Evolutionary conservation across 1,140 invertebrate genomes (phyloP), one percentile per base, ranked within the genome.

Genomic region (Acromyrmex heyeri): DNA sequence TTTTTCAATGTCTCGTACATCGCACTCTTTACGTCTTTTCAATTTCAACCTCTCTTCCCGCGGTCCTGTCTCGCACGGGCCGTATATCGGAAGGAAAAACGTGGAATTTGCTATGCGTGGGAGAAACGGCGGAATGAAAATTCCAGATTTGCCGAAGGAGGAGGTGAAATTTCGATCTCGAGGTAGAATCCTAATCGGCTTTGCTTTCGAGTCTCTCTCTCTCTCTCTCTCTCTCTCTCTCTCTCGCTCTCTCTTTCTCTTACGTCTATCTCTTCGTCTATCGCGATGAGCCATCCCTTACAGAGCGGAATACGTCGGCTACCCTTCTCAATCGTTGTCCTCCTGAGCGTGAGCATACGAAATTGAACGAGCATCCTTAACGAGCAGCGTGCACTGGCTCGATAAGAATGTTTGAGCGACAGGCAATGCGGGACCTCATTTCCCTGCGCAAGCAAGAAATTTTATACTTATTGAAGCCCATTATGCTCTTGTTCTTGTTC

Each of bases 301-400:
- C 65, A 21, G 24, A 83, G 34, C 30, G 67, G 38, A 57, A 62
- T 30, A 69, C 53, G 30, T 18, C 30, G 77, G 62, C 21, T 50
- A 59, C 53, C 62, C 79, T 82, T 57, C 73, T 76, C 78, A 57
- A 65, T 64, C 73, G 64, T 70, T 88, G 64, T 61, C 75, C 81
- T 87, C 50, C 67, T 55, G 77, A 78, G 50, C 86, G 86, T 76
- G 90, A 85, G 86, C 85, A 89, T 86, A 78, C 89, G 87, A 83
- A 86, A 90, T 86, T 91, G 79, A 81, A 77, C n/a, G 90, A 86
- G 87, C 69, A 81, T 87, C 89, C 76, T 91, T 91, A 91, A 91
- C 87, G 89, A 91, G 90, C 78, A 57, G 77, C 75, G 83, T 91
- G 90, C 88, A 88, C 88, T 86, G 34, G 14, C 83, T 88, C 85